phyloP scores from a whole-genome alignment of 2,113 vertebrate genomes.

The Sclerurus mexicanus region DNA sequence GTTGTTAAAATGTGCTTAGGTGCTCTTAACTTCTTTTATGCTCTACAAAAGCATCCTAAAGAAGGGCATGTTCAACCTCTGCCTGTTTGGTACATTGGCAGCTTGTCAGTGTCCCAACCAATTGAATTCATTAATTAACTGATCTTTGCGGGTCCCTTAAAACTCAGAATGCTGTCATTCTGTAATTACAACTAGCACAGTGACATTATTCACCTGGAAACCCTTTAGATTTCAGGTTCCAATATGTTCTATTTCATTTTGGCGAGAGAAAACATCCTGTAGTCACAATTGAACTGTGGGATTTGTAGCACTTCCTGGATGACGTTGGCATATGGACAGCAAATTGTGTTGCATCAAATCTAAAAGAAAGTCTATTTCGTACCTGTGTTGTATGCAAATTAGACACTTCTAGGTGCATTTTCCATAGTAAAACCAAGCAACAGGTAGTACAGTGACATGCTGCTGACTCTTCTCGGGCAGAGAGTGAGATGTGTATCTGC shows the following conservation, averaged over 20 bases:
- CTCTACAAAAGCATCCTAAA: not conserved
- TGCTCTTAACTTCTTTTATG: not conserved
- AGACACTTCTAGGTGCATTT: not conserved
- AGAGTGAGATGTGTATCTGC: not conserved
- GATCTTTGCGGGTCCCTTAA: not conserved
- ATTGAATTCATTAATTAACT: not conserved
- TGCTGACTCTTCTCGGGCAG: not conserved
- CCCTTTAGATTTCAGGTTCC: not conserved
- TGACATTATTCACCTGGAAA: not conserved
- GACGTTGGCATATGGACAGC: not conserved
- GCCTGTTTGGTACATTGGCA: not conserved
- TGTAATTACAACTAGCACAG: not conserved
- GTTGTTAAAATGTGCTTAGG: not conserved
- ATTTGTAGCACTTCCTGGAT: not conserved
- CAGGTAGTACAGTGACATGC: not conserved
- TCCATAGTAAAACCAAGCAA: not conserved
- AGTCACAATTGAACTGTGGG: not conserved
- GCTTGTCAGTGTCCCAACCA: not conserved
- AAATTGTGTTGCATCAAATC: not conserved
- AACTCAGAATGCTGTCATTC: not conserved
- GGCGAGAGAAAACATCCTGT: not conserved
- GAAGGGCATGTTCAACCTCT: not conserved
- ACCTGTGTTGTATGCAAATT: not conserved
- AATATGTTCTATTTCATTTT: not conserved
- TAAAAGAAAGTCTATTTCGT: not conserved